These are phyloP conservation scores for Acanthornis magna DNA, from an alignment of 2,797 vertebrate species.

Conservation along the genomic window DNA sequence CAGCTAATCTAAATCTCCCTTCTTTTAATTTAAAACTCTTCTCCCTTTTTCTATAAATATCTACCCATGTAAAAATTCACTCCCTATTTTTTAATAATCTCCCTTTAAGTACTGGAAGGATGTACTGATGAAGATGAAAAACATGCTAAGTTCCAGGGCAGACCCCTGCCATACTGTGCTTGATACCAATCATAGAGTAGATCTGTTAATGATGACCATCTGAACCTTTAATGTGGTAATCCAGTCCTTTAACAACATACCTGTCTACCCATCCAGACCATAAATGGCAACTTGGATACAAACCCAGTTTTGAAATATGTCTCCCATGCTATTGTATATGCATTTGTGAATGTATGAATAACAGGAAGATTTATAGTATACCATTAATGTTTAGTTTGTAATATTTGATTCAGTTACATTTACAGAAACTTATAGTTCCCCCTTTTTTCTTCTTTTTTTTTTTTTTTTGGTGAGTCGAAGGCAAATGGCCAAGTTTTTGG, in stretches of 20 bases:
- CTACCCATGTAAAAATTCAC: background rate
- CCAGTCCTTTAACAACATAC: background rate
- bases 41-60: background rate
- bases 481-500: background rate
- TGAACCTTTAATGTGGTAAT: background rate
- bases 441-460: fast-evolving
- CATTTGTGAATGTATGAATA: background rate
- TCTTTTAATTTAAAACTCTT: background rate
- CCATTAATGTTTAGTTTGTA: background rate
- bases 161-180: background rate
- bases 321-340: background rate
- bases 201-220: background rate
- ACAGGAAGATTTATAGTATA: background rate
- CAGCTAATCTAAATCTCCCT: background rate
- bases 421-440: background rate
- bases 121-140: background rate
- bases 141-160: background rate
- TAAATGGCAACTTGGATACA: background rate
- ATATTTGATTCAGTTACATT: background rate
- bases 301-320: background rate
- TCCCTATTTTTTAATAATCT: background rate
- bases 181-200: background rate
- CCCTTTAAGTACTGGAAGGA: background rate
- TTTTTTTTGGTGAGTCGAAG: background rate
- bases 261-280: background rate